Conservation (phyloP, 2,797 vertebrate species). For the Dicrostonyx torquatus region DNA sequence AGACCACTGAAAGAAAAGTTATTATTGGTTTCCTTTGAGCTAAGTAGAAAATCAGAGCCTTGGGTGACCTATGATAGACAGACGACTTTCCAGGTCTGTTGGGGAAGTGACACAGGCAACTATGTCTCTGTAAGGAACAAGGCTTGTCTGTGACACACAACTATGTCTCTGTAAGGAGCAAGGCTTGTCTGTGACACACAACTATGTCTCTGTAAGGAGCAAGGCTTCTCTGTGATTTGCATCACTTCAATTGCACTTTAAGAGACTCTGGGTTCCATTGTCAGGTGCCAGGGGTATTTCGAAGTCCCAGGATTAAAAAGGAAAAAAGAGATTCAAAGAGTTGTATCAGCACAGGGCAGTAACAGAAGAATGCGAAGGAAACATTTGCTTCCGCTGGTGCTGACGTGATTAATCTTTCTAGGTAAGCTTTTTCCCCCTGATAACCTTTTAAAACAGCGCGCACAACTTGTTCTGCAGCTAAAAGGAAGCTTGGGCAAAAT, state of each 20-base stretch:
- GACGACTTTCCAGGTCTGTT: neutral
- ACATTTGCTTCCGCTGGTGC: slow-evolving; percentile 67
- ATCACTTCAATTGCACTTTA: neutral
- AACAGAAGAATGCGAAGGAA: slow-evolving; percentile 58
- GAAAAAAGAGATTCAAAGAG: slow-evolving; percentile 46
- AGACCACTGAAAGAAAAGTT: neutral
- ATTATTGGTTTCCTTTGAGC: neutral
- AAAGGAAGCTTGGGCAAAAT: slow-evolving; percentile 77
- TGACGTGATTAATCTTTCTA: slow-evolving; percentile 67
- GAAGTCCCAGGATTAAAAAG: slow-evolving; percentile 60
- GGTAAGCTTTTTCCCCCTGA: slow-evolving; percentile 70
- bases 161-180: no score
- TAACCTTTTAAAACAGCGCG: slow-evolving; percentile 70
- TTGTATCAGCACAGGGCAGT: neutral
- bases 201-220: neutral
- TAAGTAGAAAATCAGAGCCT: neutral
- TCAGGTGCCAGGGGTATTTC: slow-evolving; percentile 32
- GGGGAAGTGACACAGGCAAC: neutral
- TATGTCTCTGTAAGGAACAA: neutral
- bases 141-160: neutral
- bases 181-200: neutral
- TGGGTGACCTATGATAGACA: neutral
- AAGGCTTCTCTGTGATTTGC: neutral
- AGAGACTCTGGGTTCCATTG: neutral
- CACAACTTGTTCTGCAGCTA: slow-evolving; percentile 73